A percentile compares a stretch with the other conserved stretches of the same genome.
Evolutionary conservation across 2,797 vertebrate species (phyloP).

Genomic region (Catamblyrhynchus diadema): DNA sequence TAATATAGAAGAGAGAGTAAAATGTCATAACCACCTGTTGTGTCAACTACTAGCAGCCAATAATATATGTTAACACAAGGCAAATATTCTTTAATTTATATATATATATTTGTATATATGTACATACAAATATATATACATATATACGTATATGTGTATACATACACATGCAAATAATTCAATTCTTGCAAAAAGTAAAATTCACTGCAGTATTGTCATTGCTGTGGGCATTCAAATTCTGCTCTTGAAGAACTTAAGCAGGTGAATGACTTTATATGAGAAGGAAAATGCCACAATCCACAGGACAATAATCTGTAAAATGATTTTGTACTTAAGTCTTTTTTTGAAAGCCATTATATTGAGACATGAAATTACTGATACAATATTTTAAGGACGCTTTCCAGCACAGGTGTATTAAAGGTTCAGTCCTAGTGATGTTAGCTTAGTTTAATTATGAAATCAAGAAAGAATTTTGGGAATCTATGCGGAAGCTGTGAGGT

Average conservation of each 20-base stretch:
- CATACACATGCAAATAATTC: neutral
- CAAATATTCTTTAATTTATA: neutral
- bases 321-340: neutral
- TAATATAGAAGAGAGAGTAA: neutral
- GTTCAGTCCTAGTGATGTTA: neutral
- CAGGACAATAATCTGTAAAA: neutral
- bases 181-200: neutral
- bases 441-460: neutral
- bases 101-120: accelerated
- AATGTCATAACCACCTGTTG: neutral
- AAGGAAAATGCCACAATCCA: neutral
- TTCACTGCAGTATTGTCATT: neutral
- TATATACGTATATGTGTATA: accelerated
- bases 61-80: neutral
- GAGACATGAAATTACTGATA: neutral
- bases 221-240: neutral
- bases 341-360: neutral
- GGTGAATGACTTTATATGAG: neutral
- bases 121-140: neutral
- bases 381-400: neutral
- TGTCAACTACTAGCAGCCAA: neutral
- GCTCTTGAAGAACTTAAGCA: neutral
- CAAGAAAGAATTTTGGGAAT: neutral
- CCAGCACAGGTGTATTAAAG: neutral
- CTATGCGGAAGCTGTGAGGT: neutral